Conservation (phyloP, 1,140 invertebrate genomes). For the Cephus cinctus region DNA sequence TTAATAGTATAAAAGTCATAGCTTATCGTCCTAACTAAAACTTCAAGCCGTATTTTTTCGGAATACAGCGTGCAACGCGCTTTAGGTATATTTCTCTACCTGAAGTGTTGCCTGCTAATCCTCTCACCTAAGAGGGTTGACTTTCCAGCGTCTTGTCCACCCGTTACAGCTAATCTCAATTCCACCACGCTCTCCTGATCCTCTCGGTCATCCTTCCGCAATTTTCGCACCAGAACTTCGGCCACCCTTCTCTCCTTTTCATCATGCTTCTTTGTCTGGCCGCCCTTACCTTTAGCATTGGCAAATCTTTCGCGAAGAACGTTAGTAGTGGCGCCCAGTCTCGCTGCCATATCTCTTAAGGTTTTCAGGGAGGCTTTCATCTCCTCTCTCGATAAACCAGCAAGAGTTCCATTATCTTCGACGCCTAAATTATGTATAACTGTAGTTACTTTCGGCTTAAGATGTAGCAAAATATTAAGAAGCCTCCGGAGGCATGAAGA, state of each 20-base stretch:
- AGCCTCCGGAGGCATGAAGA: too few relatives aligned
- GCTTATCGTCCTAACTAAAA: too few relatives aligned
- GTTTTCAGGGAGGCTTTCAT: conserved; percentile 82
- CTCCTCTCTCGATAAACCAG: conserved; percentile 77
- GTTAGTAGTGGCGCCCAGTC: conserved; percentile 77
- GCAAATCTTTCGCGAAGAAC: conserved; percentile 66
- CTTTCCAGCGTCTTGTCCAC: conserved; percentile 91
- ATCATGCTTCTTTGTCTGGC: conserved; percentile 44
- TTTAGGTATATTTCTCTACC: conserved; percentile 30
- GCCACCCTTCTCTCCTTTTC: conserved; percentile 61
- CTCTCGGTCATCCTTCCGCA: conserved; percentile 72
- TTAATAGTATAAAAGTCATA: too few relatives aligned
- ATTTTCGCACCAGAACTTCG: conserved; percentile 90
- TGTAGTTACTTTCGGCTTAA: neutral
- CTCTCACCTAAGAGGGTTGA: conserved; percentile 75
- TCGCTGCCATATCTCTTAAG: conserved; percentile 80
- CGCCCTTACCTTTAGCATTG: conserved; percentile 38
- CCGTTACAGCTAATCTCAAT: conserved; percentile 87
- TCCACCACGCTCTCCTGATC: conserved; percentile 86
- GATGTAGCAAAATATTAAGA: neutral
- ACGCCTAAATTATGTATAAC: conserved; percentile 60
- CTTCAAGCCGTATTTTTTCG: too few relatives aligned
- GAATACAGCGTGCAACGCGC: too few relatives aligned
- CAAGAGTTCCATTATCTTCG: conserved; percentile 85
- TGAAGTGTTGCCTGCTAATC: conserved; percentile 34